These are phyloP conservation scores for Alviniconcha strummeri DNA, from an alignment of 2,888 invertebrate genomes.

Conservation along the genomic window DNA sequence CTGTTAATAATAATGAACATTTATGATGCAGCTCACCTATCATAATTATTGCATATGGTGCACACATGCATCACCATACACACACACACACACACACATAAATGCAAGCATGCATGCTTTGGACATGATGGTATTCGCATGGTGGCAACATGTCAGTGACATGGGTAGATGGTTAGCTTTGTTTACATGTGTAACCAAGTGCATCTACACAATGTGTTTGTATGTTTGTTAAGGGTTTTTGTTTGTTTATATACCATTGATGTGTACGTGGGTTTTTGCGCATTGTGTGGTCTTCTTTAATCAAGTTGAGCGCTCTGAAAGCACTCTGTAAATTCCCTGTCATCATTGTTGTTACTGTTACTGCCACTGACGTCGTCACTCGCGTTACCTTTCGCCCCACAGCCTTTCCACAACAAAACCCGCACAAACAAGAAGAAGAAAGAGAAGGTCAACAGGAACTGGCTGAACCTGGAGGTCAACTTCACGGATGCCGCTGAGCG, in stretches of 20 bases:
- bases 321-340: not conserved
- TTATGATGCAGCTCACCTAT: no score
- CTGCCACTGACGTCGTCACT: not conserved
- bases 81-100: no score
- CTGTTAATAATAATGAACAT: no score
- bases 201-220: no score
- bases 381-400: not conserved
- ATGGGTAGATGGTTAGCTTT: no score
- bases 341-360: not conserved
- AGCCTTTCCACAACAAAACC: not conserved
- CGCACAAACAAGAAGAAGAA: conserved; percentile 49
- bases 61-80: no score
- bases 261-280: not conserved
- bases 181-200: no score
- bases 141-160: no score
- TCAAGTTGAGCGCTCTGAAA: no score
- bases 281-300: not conserved
- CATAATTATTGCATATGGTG: no score
- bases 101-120: no score
- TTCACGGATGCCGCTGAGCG: conserved; percentile 55
- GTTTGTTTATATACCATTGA: not conserved
- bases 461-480: conserved; percentile 53
- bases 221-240: not conserved
- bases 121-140: no score
- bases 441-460: conserved; percentile 47